Evolutionary conservation across 2,797 vertebrate species (phyloP), one percentile per base, ranked within the genome.

Genomic region (Sebastes alutus): DNA sequence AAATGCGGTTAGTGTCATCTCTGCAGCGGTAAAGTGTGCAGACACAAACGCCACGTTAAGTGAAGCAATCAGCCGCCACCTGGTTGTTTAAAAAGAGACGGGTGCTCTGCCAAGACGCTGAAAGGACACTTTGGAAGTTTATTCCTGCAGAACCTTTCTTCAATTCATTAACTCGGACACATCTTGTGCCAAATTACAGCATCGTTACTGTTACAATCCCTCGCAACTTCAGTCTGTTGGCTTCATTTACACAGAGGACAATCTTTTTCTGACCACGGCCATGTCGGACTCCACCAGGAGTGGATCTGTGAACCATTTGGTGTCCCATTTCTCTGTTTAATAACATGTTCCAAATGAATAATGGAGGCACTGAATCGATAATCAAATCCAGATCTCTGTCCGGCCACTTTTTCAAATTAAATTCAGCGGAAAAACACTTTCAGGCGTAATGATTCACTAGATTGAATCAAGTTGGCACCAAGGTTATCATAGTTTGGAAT

Each of bases 1-100:
- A 72, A 76, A 82, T 73, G 52, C 20, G 71, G 68, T 71, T 30
- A 35, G 23, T 42, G 66, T 86, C 55, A 75, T 52, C 3, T 67
- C 13, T 13, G 52, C 56, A 59, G 75, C 23, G 38, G 60, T 25
- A 16, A 60, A 62, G n/a, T 52, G 32, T 35, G 35, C 23, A 18
- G 27, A 68, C 46, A 67, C 54, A 46, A 75, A 67, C 2, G 4
- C 25, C 12, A 46, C n/a, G 56, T 13, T 46, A 56, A 66, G 49
- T 18, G 9, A 33, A 75, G 22, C 38, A 84, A 82, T 78, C 30
- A 61, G 62, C 61, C 20, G 7, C 68, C 72, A 67, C 60, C 73
- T 80, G 69, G 64, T 25, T 35, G 18, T 72, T 63, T 61, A 13
- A 67, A 54, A 20, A n/a, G n/a, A 65, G 5, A 38, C 22, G 2